These are phyloP conservation scores for Synanthedon tipuliformis DNA, from an alignment of 2,888 invertebrate genomes.

Conservation along the genomic window DNA sequence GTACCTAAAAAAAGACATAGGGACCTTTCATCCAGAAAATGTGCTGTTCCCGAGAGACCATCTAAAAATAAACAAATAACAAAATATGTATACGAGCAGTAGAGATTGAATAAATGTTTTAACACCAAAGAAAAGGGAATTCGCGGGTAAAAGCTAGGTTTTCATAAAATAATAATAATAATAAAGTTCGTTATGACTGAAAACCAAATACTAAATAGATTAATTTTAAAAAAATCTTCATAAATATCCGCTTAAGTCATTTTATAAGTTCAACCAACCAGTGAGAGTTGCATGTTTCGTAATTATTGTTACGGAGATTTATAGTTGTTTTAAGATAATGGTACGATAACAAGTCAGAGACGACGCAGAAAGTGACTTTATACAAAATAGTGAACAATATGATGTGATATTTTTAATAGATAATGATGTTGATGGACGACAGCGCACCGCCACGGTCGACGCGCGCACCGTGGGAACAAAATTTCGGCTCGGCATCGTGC, in stretches of 20 bases:
- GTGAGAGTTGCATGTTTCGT: conserved; percentile 35
- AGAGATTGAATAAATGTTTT: too few relatives aligned
- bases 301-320: conserved; percentile 57
- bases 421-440: conserved; percentile 68
- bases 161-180: too few relatives aligned
- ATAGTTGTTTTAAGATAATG: conserved; percentile 54
- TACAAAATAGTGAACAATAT: conserved; percentile 67
- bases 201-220: neutral
- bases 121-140: too few relatives aligned
- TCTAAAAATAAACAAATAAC: too few relatives aligned
- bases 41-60: too few relatives aligned
- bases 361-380: conserved; percentile 55
- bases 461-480: conserved; percentile 61
- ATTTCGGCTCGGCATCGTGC: conserved; percentile 51
- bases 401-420: conserved; percentile 69
- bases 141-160: too few relatives aligned
- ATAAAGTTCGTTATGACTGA: neutral
- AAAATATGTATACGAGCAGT: too few relatives aligned
- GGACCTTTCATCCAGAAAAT: too few relatives aligned
- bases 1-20: too few relatives aligned
- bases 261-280: conserved; percentile 18
- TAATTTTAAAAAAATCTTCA: neutral
- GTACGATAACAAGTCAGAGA: conserved; percentile 36
- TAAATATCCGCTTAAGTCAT: neutral
- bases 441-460: conserved; percentile 27